Evolutionary conservation across 2,113 vertebrate genomes (phyloP).

Genomic region (Periophthalmus modestus): DNA sequence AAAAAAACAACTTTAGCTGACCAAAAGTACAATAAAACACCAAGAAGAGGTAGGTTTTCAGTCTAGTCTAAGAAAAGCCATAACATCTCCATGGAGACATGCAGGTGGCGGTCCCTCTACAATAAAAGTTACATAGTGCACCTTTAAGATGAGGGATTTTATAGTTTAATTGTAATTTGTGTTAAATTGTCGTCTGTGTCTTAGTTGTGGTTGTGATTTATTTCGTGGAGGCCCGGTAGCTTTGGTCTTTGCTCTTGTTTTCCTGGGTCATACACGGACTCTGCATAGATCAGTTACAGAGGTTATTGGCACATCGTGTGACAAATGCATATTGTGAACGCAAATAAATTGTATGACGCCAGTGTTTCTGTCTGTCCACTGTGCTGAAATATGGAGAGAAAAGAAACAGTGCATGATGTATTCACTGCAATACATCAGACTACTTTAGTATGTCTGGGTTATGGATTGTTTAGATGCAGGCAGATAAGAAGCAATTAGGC

Average conservation of each 20-base stretch:
- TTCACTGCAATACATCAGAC: neutral
- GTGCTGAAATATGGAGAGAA: neutral
- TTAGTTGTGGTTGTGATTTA: slow-evolving; percentile 2
- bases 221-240: slow-evolving; percentile 20
- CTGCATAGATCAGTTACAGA: neutral
- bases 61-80: too few species aligned
- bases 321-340: neutral
- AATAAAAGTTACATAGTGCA: too few species aligned
- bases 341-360: neutral
- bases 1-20: too few species aligned
- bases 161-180: neutral
- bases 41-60: too few species aligned
- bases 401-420: neutral
- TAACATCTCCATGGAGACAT: too few species aligned
- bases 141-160: too few species aligned
- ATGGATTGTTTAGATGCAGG: slow-evolving; percentile 3
- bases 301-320: slow-evolving; percentile 1
- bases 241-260: neutral
- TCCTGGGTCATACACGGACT: neutral
- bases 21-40: too few species aligned
- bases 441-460: neutral
- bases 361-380: neutral
- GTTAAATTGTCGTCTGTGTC: neutral
- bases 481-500: slow-evolving; percentile 3
- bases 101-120: too few species aligned